Evolutionary conservation across 2,888 invertebrate genomes (phyloP), one percentile per base, ranked within the genome.

Genomic region (Stenurella melanura): DNA sequence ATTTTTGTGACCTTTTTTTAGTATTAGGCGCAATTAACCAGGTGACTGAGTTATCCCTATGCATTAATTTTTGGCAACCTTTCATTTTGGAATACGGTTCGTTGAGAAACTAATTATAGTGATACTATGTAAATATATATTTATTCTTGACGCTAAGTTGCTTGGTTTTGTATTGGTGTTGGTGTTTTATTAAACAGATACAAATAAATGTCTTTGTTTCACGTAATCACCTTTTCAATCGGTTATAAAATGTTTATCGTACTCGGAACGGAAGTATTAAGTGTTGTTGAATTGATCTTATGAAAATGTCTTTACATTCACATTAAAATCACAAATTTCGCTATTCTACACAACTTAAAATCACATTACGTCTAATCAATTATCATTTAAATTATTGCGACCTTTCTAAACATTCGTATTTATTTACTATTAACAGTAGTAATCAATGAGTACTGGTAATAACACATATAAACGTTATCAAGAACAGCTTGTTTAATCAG

Each of bases 341-440:
- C 50, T n/a, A n/a, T 50, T 6, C 15, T 50, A 15, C 6, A 0
- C n/a, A 50, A 5, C 50, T 50, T 50, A 50, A 50, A 50, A 50
- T 3, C 6, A 2, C 50, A 50, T 50, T 50, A 50, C 2, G n/a
- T 50, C 50, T 12, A 50, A 50, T 50, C 50, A n/a, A n/a, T 50
- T 50, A 50, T 6, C 7, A 50, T 4, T 50, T 50, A 50, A 5
- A n/a, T 5, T 50, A 50, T 50, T 50, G 50, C 50, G 7, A 1
- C n/a, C 15, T 50, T n/a, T 50, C 50, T 50, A 50, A 50, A 50
- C n/a, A 50, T 50, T 42, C 42, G 42, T 42, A 42, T 42, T 42
- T 42, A 42, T 42, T 42, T 42, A n/a, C 50, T 50, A 15, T n/a
- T n/a, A 50, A 50, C 0, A n/a, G n/a, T n/a, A 50, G 12, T 50